A percentile compares a stretch with the other conserved stretches of the same genome.
These are phyloP conservation scores for Quadroppia sp. DNA, from an alignment of 2,888 invertebrate genomes.

Conservation along the genomic window DNA sequence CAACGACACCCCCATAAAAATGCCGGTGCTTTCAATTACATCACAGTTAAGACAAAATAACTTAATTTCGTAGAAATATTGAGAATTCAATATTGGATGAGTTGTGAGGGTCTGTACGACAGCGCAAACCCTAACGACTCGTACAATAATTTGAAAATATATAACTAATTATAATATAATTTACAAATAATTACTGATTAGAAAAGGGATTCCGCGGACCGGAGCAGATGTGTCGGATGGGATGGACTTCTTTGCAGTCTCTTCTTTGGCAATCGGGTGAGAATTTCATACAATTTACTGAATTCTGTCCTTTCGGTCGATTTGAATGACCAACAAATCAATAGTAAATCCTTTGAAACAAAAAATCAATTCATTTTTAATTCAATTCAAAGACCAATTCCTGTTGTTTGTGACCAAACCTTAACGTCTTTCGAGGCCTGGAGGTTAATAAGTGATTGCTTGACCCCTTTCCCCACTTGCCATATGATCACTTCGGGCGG, in stretches of 20 bases:
- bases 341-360: constrained; percentile 75
- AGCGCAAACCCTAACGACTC: background rate
- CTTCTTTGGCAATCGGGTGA: constrained; percentile 91
- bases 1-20: background rate
- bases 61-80: background rate
- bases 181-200: background rate
- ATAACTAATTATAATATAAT: constrained; percentile 3
- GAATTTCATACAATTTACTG: constrained; percentile 68
- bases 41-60: constrained; percentile 6
- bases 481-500: constrained; percentile 94
- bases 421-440: constrained; percentile 94
- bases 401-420: constrained; percentile 57
- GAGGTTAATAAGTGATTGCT: constrained; percentile 87
- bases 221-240: constrained; percentile 92
- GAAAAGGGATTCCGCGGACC: constrained; percentile 69
- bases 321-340: constrained; percentile 92
- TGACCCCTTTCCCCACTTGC: constrained; percentile 95
- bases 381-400: constrained; percentile 18
- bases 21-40: background rate
- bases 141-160: background rate
- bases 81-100: background rate
- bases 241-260: constrained; percentile 93
- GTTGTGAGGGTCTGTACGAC: too few species aligned
- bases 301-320: constrained; percentile 85
- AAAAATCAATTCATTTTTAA: background rate